These are phyloP conservation scores for Desmophyllum pertusum DNA, from an alignment of 92 coral and sea anemone genomes.

Conservation along the genomic window DNA sequence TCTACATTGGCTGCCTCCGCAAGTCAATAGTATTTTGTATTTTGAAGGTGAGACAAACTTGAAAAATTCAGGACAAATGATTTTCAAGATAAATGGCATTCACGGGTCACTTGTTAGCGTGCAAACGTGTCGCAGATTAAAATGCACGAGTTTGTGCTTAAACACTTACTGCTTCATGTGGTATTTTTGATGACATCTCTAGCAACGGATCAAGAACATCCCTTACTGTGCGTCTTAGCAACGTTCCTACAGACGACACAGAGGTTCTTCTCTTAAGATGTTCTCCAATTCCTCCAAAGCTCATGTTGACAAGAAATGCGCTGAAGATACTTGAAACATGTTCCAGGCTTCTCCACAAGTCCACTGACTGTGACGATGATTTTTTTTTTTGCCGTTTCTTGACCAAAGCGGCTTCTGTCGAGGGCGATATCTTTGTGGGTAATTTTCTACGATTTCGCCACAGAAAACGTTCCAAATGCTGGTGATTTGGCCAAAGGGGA, in stretches of 20 bases:
- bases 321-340: constrained; percentile 52
- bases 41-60: not conserved
- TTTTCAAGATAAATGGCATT: too few relatives aligned
- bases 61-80: too few relatives aligned
- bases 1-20: not conserved
- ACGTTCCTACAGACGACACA: constrained; percentile 26
- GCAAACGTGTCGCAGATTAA: too few relatives aligned
- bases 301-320: constrained; percentile 58
- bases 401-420: not conserved
- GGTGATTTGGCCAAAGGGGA: constrained; percentile 62
- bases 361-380: not conserved
- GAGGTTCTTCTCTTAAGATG: constrained; percentile 56
- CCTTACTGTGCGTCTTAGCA: constrained; percentile 11
- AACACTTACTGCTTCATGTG: constrained; percentile 22
- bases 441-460: constrained; percentile 46
- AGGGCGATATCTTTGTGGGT: not conserved
- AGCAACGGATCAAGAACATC: constrained; percentile 49
- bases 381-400: constrained; percentile 2
- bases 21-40: not conserved
- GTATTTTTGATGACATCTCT: constrained; percentile 2
- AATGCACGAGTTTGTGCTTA: not conserved
- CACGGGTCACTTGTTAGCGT: too few relatives aligned
- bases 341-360: constrained; percentile 32
- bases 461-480: constrained; percentile 56
- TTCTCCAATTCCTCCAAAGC: constrained; percentile 74